Evolutionary conservation across 2,113 vertebrate species (phyloP).

Genomic region (Ivindomyrus marchei): DNA sequence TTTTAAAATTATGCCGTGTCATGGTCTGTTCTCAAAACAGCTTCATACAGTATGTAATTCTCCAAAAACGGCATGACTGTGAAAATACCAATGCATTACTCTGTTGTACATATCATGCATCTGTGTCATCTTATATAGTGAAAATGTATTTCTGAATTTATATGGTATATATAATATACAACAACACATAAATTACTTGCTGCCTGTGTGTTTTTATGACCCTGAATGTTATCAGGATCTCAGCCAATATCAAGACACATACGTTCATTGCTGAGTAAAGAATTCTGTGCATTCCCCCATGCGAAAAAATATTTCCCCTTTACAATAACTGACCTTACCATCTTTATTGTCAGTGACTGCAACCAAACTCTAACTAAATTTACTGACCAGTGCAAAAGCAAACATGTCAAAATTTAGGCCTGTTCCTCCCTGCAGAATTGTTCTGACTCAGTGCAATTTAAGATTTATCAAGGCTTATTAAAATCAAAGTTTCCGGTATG

Average conservation of each 20-base stretch:
- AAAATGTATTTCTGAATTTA: neutral
- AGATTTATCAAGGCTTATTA: neutral
- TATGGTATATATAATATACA: neutral
- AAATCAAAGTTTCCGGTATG: neutral
- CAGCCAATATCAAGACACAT: neutral
- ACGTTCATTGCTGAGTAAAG: neutral
- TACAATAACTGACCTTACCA: neutral
- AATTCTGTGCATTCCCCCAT: neutral
- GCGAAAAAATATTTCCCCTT: neutral
- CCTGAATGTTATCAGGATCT: neutral
- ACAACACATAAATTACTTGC: neutral
- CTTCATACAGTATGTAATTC: neutral
- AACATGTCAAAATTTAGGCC: neutral
- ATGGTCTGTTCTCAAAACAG: slow-evolving; percentile 11
- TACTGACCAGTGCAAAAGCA: neutral
- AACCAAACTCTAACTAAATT: neutral
- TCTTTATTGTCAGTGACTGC: neutral
- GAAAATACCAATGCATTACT: neutral
- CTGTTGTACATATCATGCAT: neutral
- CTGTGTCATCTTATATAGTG: neutral
- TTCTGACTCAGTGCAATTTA: neutral
- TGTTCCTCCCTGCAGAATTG: neutral
- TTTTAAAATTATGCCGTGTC: neutral
- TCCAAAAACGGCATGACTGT: neutral
- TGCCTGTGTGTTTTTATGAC: neutral